A percentile compares a stretch with the other conserved stretches of the same genome.
phyloP scores from a whole-genome alignment of 2,113 vertebrate genomes.

The Euleptes europaea region DNA sequence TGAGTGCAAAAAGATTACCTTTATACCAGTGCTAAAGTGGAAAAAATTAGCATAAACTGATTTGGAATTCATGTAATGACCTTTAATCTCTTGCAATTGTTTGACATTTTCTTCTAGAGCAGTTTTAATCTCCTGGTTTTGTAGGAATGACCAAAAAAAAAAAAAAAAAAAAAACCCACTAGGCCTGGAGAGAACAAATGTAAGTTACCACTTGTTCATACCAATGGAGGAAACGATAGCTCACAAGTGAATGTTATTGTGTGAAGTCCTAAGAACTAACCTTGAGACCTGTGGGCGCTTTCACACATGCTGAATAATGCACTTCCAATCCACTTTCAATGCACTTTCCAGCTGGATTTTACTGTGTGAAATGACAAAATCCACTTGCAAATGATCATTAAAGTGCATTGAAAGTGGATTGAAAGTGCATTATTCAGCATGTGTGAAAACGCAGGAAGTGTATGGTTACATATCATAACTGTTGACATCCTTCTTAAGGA shows the following conservation, averaged over 20 bases:
- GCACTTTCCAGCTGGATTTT: no score
- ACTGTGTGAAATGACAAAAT: no score
- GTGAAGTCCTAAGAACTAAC: background rate
- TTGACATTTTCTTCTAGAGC: conserved; percentile 4
- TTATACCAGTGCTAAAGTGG: background rate
- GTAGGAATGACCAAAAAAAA: background rate
- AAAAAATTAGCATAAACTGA: background rate
- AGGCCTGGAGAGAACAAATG: background rate
- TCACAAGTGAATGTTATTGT: background rate
- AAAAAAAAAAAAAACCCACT: background rate
- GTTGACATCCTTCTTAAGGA: no score
- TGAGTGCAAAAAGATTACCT: background rate
- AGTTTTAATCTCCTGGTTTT: background rate
- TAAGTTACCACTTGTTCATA: background rate
- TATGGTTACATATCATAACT: background rate
- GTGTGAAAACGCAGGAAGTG: no score
- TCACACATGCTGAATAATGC: no score
- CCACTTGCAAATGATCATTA: no score
- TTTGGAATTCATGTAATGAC: conserved; percentile 6
- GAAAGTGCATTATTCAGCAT: no score
- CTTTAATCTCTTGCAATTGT: background rate
- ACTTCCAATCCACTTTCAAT: no score
- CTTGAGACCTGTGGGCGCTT: background rate
- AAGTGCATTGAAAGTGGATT: no score
- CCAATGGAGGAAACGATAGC: background rate